A percentile compares a stretch with the other conserved stretches of the same genome.
Evolutionary conservation across 2,888 invertebrate species (phyloP).

Genomic region (Troides aeacus): DNA sequence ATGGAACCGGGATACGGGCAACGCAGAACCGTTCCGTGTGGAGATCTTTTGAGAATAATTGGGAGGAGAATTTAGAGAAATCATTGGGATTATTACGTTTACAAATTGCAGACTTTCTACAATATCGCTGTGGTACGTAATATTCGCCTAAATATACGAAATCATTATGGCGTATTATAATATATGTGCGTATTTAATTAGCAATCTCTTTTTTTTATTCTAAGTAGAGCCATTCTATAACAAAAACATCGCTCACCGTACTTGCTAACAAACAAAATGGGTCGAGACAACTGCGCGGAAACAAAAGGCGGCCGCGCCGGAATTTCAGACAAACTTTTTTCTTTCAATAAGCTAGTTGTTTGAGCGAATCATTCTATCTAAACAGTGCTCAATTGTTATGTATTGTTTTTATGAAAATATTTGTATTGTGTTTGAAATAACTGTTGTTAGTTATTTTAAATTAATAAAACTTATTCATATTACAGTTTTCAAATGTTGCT

Average conservation of each 20-base stretch:
- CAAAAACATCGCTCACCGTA: constrained; percentile 19
- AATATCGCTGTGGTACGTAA: neutral
- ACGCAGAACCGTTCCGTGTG: too few relatives aligned
- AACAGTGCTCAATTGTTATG: neutral
- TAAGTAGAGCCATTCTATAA: constrained; percentile 1
- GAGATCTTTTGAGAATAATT: too few relatives aligned
- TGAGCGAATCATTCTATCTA: constrained; percentile 4
- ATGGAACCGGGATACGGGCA: too few relatives aligned
- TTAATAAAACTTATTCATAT: neutral
- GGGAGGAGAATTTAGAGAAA: too few relatives aligned
- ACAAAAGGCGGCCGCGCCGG: constrained; percentile 16
- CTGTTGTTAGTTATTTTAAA: neutral
- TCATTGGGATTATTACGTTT: too few relatives aligned
- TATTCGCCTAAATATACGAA: neutral
- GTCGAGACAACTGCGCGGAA: constrained; percentile 17
- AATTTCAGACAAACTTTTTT: constrained; percentile 21
- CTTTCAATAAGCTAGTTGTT: constrained; percentile 15
- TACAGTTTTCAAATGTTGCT: neutral
- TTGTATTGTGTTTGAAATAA: neutral
- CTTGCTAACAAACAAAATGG: constrained; percentile 24
- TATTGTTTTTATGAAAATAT: neutral
- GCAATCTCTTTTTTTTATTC: constrained; percentile 2
- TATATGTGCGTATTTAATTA: neutral
- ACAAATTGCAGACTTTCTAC: neutral
- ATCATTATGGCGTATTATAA: neutral